Evolutionary conservation across 2,888 invertebrate genomes (phyloP), one percentile per base, ranked within the genome.

Genomic region (Tipula confusa): DNA sequence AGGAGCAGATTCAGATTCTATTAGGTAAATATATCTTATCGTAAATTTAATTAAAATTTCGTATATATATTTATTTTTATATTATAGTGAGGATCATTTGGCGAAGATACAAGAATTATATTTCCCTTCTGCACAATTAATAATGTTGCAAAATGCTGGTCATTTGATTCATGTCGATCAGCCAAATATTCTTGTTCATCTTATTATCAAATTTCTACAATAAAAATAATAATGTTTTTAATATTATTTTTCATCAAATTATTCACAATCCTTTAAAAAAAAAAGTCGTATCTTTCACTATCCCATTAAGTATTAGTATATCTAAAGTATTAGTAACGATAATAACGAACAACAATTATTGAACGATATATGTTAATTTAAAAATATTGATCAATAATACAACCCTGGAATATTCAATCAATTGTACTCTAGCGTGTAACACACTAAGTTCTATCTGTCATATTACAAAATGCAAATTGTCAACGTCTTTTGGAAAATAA

Each of bases 111-210:
- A 91, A 87, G 91, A 92, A 85, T 89, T 95, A 83, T 82, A 80
- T 80, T 97, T 97, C 87, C 95, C 96, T 0, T 89, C 91, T 6
- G 94, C 95, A 0, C 90, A 93, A 85, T 91, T 83, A 11, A 29
- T n/a, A 97, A 86, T 88, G 86, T 92, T 97, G 83, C 91, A 93
- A 83, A 94, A 93, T 36, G 96, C 97, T 1, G 96, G 96, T 2
- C 97, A 98, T 88, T 97, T 96, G 96, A 92, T 97, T 0, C 97
- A 98, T 87, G 93, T 95, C 84, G 97, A 97, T 85, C 95, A 96
- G 87, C 96, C 97, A 24, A 7, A 6, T 48, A 5, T 48, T 15
- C 28, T 83, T 7, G 24, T 0, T 89, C 91, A 93, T 83, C 86
- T 91, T 83, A 90, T 93, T 38, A 24, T 64, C 0, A 64, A 64